Evolutionary conservation across 2,113 vertebrate species (phyloP).

Genomic region (Pachyramphus minor): DNA sequence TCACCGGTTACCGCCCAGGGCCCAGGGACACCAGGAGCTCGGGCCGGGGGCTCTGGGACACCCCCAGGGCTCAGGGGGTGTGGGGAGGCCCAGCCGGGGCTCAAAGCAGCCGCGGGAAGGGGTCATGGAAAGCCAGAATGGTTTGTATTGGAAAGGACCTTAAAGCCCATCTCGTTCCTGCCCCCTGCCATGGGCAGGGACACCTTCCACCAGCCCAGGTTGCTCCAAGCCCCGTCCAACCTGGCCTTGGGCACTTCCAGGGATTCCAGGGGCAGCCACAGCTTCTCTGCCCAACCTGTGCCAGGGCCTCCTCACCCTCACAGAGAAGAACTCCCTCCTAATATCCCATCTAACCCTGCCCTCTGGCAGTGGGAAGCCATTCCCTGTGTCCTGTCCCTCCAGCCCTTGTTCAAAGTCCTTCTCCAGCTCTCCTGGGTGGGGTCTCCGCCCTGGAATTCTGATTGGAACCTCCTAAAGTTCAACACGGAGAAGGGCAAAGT

Average conservation of each 20-base stretch:
- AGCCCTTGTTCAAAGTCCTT: not conserved
- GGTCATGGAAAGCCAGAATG: not conserved
- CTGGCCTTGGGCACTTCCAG: not conserved
- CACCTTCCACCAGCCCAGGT: not conserved
- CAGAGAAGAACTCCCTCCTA: not conserved
- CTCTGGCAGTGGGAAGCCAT: not conserved
- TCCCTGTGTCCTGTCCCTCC: not conserved
- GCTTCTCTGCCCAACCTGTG: not conserved
- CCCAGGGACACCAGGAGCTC: rapidly evolving
- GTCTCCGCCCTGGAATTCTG: too few species aligned
- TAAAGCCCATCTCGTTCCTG: rapidly evolving
- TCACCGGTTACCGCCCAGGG: not conserved
- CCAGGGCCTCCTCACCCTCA: not conserved
- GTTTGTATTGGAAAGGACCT: not conserved
- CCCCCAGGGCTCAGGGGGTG: not conserved
- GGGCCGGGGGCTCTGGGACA: not conserved
- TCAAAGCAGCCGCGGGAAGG: too few species aligned
- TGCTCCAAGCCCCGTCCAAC: not conserved
- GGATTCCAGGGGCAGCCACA: not conserved
- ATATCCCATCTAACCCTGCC: not conserved
- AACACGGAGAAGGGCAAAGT: not conserved
- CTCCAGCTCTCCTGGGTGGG: not conserved
- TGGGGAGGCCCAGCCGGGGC: not conserved
- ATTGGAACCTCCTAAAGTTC: not conserved
- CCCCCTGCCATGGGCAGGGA: not conserved